phyloP scores from a whole-genome alignment of 2,888 invertebrate genomes.

The Empis livida region DNA sequence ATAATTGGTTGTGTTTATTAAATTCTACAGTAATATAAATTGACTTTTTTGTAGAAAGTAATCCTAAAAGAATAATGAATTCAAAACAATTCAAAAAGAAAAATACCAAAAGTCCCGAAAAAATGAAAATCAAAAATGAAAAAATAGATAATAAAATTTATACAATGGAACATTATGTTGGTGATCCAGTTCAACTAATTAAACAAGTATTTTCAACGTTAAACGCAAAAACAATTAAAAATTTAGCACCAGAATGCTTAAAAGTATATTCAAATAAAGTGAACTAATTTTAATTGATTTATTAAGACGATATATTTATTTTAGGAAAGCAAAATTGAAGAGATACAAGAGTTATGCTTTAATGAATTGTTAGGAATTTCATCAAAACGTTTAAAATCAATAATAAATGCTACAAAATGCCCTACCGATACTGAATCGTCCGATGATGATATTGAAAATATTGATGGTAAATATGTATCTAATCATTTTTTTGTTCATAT shows the following conservation, averaged over 20 bases:
- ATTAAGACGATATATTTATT: conserved; percentile 1
- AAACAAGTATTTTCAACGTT: conserved; percentile 45
- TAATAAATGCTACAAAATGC: conserved; percentile 35
- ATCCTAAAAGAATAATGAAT: neutral
- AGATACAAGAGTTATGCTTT: conserved; percentile 45
- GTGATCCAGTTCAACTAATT: conserved; percentile 46
- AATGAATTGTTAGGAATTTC: conserved; percentile 50
- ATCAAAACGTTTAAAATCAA: conserved; percentile 44
- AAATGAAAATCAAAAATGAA: conserved; percentile 27
- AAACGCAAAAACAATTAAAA: conserved; percentile 42
- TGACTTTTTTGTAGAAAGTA: too few species aligned
- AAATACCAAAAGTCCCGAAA: neutral
- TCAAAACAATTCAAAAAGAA: neutral
- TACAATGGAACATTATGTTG: conserved; percentile 42
- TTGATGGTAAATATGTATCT: conserved; percentile 28
- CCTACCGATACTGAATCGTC: conserved; percentile 35
- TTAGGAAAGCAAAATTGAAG: conserved; percentile 32
- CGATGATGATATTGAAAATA: conserved; percentile 30
- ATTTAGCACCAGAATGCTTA: conserved; percentile 42
- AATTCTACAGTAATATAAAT: too few species aligned
- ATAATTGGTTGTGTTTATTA: too few species aligned
- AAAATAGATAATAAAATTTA: conserved; percentile 37
- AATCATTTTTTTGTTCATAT: too few species aligned
- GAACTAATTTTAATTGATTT: neutral
- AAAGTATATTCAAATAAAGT: conserved; percentile 20